phyloP scores from a whole-genome alignment of 2,797 vertebrate species.

The Gadopsis bispinosus region DNA sequence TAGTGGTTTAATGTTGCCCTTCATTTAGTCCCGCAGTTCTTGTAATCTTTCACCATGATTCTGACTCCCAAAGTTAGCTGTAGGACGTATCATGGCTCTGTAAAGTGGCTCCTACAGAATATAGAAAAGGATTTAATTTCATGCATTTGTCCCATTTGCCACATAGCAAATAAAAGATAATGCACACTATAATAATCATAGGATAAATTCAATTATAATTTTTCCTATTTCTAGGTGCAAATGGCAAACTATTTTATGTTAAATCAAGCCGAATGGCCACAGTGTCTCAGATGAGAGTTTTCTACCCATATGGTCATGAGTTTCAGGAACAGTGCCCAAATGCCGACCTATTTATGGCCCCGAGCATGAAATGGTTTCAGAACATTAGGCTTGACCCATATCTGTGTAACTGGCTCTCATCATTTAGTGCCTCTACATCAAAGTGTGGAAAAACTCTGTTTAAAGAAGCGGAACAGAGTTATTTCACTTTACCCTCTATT shows the following conservation, averaged over 20 bases:
- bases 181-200: neutral
- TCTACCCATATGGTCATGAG: conserved; percentile 34
- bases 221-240: neutral
- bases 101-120: neutral
- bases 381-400: conserved; percentile 47
- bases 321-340: conserved; percentile 34
- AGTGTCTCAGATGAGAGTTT: conserved; percentile 28
- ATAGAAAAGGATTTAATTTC: conserved; percentile 21
- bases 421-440: conserved; percentile 33
- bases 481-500: conserved; percentile 6
- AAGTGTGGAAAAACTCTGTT: conserved; percentile 39
- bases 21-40: conserved; percentile 23
- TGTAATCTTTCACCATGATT: conserved; percentile 9
- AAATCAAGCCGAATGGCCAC: conserved; percentile 27
- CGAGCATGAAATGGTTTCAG: conserved; percentile 53
- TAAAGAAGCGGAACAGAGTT: conserved; percentile 35
- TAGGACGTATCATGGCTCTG: conserved; percentile 1
- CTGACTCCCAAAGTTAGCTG: conserved; percentile 11
- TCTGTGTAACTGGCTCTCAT: conserved; percentile 37
- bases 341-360: conserved; percentile 42
- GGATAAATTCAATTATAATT: conserved; percentile 15
- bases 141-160: conserved; percentile 14
- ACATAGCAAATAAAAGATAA: conserved; percentile 39
- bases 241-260: conserved; percentile 11
- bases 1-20: conserved; percentile 8